Evolutionary conservation across 1,140 invertebrate species (phyloP).

Genomic region (Colletes gigas): DNA sequence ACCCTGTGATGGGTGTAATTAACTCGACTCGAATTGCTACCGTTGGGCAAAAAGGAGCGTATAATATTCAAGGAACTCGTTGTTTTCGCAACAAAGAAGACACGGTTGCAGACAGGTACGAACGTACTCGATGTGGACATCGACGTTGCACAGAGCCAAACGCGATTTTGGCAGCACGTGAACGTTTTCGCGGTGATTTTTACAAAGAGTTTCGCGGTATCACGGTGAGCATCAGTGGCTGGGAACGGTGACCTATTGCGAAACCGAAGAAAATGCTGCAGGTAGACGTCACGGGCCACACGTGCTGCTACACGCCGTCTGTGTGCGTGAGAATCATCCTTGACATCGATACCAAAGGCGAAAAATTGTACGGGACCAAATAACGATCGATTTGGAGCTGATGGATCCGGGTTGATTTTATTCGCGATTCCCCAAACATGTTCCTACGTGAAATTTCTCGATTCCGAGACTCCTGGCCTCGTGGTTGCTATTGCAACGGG

Average conservation of each 20-base stretch:
- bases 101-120: background rate
- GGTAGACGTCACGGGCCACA: constrained; percentile 19
- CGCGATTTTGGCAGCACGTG: no score
- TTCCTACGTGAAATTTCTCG: background rate
- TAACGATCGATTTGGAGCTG: background rate
- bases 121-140: no score
- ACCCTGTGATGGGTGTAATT: background rate
- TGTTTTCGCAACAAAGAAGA: background rate
- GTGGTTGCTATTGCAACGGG: no score
- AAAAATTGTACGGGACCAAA: constrained; percentile 62
- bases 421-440: background rate
- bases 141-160: no score
- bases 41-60: background rate
- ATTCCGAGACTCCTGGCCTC: background rate
- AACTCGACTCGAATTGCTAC: background rate
- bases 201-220: background rate
- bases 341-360: constrained; percentile 76
- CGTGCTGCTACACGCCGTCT: background rate
- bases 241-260: constrained; percentile 74
- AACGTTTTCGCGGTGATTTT: background rate
- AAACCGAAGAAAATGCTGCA: constrained; percentile 73
- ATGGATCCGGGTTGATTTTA: background rate
- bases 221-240: constrained; percentile 2
- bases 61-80: background rate
- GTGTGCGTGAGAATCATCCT: constrained; percentile 64